phyloP scores from a whole-genome alignment of 2,797 vertebrate genomes.

The Myotis vivesi region DNA sequence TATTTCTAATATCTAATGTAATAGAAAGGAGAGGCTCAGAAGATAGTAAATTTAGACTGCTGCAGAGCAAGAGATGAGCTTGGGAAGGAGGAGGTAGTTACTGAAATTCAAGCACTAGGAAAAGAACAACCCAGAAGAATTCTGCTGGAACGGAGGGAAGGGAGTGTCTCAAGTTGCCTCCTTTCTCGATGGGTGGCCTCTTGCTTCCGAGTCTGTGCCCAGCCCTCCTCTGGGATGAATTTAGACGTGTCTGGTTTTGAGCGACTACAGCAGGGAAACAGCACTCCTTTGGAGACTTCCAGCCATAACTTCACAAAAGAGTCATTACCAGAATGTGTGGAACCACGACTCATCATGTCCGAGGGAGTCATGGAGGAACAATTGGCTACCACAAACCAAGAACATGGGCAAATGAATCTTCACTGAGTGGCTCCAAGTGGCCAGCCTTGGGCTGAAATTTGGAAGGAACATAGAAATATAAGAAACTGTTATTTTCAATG shows the following conservation, averaged over 20 bases:
- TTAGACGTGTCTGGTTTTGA: not conserved
- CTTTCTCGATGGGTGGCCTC: not conserved
- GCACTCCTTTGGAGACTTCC: not conserved
- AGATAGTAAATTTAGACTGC: conserved; percentile 24
- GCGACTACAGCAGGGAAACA: not conserved
- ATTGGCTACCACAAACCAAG: not conserved
- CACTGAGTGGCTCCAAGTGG: not conserved
- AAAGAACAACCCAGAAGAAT: not conserved
- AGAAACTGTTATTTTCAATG: not conserved
- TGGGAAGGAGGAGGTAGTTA: not conserved
- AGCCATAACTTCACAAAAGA: not conserved
- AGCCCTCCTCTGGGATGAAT: not conserved
- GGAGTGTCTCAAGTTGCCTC: accelerated
- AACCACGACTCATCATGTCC: not conserved
- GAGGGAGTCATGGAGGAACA: accelerated
- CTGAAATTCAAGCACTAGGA: not conserved
- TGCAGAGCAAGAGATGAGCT: not conserved
- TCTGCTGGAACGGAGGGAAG: not conserved
- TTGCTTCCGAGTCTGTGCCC: not conserved
- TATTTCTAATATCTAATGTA: conserved; percentile 65
- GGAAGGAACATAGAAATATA: not conserved
- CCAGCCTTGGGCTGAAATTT: not conserved
- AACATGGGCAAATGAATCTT: not conserved
- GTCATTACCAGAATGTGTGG: not conserved
- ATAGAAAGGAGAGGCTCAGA: conserved; percentile 28